Base-by-base conservation (phyloP, 2,113 vertebrate genomes). In the Arvicanthis niloticus region DNA sequence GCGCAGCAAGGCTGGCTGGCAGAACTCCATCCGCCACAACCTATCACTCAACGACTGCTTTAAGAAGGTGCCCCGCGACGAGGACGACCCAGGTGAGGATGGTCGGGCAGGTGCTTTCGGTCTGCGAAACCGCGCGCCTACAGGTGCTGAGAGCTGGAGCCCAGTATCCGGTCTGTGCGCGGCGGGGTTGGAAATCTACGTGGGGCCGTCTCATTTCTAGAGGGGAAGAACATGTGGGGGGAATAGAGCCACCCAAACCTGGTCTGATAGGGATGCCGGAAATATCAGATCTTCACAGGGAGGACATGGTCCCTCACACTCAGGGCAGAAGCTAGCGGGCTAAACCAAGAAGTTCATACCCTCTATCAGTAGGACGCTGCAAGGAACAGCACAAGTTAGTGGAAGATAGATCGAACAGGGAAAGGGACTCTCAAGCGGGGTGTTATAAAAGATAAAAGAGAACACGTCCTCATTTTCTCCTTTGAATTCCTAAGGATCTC, bases 1-100 rank as follows among this genome's bases (percentile, higher is more conserved):
- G 98, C 99, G 99, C 98, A 99, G 99, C 98, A 99, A 99, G 94
- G 99, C 99, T 3, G 99, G 99, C 78, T 99, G 99, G 99, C 99
- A 99, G 97, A 99, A 99, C 98, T 99, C 99, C 48, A 99, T 99
- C 96, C 98, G 99, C 6, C 99, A 99, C 99, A 99, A 99, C 98
- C 98, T 99, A 85, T 99, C 99, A 31, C 98, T 99, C 77, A 99
- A 99, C 96, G 99, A 99, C 98, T 99, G 99, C 98, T 99, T 99
- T 98, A 99, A 99, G 95, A 99, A 99, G 95, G 99, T 99, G 78
- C 99, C 99, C 80, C 98, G 99, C 88, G 99, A 99, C 98, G 99
- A 99, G 98, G 99, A 99, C 93, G 99, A 99, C 29, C 99, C 99
- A 96, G 99, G 99, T 99, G 98, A 98, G 98, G 16, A 24, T 31